Conservation (phyloP, 1,140 invertebrate genomes). For the Subanguina moxae region DNA sequence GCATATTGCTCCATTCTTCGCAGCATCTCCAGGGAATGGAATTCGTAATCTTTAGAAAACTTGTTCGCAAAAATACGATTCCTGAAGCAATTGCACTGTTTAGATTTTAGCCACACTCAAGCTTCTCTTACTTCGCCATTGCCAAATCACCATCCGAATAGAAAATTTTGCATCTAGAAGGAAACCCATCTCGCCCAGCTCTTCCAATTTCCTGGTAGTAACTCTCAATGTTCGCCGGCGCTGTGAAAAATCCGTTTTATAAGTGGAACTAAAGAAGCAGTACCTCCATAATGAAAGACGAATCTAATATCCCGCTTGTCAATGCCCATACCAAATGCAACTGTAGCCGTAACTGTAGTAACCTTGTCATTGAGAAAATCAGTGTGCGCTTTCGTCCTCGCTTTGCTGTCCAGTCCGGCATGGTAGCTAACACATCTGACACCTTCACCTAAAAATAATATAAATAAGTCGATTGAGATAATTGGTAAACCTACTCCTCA, state of each 20-base stretch:
- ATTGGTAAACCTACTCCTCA: background rate
- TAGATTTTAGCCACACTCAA: constrained; percentile 1
- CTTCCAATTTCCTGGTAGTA: constrained; percentile 95
- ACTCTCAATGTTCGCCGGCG: constrained; percentile 91
- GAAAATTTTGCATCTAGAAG: constrained; percentile 25
- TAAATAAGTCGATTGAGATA: background rate
- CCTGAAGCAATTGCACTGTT: background rate
- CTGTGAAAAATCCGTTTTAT: background rate
- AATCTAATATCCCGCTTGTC: constrained; percentile 61
- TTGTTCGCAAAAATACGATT: background rate
- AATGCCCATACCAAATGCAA: constrained; percentile 67
- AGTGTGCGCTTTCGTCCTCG: constrained; percentile 69
- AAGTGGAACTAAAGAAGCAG: background rate
- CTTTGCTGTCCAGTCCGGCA: constrained; percentile 74
- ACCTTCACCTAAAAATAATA: background rate
- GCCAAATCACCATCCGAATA: constrained; percentile 13
- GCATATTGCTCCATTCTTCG: background rate
- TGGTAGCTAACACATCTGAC: constrained; percentile 70
- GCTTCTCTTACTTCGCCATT: background rate
- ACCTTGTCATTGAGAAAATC: constrained; percentile 72
- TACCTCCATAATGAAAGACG: constrained; percentile 66
- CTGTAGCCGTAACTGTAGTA: constrained; percentile 86
- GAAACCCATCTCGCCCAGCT: constrained; percentile 79
- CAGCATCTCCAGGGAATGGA: background rate
- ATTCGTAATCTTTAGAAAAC: background rate